These are phyloP conservation scores for Drosophila lacicola DNA, from an alignment of 2,888 invertebrate species.

Conservation along the genomic window DNA sequence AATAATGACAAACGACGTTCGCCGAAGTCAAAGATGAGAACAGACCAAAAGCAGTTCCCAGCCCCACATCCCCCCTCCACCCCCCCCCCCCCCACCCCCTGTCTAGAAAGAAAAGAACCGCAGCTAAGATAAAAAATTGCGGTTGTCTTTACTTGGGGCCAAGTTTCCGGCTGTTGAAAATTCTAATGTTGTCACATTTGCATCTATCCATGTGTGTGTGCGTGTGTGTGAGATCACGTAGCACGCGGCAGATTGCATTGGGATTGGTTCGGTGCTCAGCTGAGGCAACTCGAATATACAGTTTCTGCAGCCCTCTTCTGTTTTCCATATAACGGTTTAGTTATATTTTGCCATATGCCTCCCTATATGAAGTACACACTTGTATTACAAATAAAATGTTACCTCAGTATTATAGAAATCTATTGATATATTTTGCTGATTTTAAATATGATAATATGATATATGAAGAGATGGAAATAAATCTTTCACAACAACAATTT, in stretches of 20 bases:
- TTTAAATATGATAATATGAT: too few relatives aligned
- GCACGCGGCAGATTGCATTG: conserved; percentile 78
- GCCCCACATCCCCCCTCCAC: not conserved
- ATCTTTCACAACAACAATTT: too few relatives aligned
- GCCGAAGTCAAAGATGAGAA: conserved; percentile 65
- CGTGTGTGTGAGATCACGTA: conserved; percentile 66
- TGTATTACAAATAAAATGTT: not conserved
- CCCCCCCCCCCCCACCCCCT: too few relatives aligned
- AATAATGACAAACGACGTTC: conserved; percentile 84
- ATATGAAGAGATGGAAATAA: too few relatives aligned
- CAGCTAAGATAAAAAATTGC: conserved; percentile 68
- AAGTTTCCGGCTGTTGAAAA: conserved; percentile 81
- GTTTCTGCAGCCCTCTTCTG: conserved; percentile 41
- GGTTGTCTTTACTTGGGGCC: conserved; percentile 65
- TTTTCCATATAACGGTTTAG: conserved; percentile 66
- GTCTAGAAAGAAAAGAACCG: conserved; percentile 11
- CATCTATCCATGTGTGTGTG: conserved; percentile 46
- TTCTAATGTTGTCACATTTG: conserved; percentile 82
- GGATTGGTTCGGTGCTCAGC: conserved; percentile 35
- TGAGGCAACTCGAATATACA: conserved; percentile 41
- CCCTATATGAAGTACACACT: not conserved
- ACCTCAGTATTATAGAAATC: not conserved
- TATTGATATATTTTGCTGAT: too few relatives aligned
- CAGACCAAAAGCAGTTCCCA: not conserved
- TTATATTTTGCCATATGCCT: conserved; percentile 34